Conservation (phyloP, 2,113 vertebrate species). For the Takifugu bimaculatus region DNA sequence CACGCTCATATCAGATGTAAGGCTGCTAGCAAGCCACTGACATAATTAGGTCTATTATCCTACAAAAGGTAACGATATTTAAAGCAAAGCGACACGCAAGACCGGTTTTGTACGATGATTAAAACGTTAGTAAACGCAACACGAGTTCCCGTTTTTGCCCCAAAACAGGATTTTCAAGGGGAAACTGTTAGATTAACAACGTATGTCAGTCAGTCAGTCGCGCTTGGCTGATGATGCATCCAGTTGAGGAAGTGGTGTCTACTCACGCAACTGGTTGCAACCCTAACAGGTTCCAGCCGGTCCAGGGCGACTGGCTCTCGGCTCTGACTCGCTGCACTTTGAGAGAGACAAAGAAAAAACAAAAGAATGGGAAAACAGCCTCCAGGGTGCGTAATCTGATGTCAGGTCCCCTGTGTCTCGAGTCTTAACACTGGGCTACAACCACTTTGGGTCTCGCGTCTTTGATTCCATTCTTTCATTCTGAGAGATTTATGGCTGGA, state of each 20-base stretch:
- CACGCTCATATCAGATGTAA: not conserved
- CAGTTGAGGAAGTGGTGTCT: slow-evolving; percentile 56
- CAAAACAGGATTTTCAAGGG: not conserved
- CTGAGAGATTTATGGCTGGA: too few relatives aligned
- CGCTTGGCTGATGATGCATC: slow-evolving; percentile 50
- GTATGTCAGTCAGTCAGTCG: slow-evolving; percentile 43
- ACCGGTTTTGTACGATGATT: not conserved
- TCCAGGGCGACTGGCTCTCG: slow-evolving; percentile 56
- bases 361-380: slow-evolving; percentile 3
- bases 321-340: slow-evolving; percentile 42
- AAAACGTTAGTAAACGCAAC: slow-evolving; percentile 1
- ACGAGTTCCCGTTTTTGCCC: slow-evolving; percentile 22
- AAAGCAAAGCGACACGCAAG: too few relatives aligned
- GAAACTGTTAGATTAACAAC: not conserved
- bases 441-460: not conserved
- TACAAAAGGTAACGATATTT: not conserved
- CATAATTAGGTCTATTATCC: not conserved
- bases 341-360: slow-evolving; percentile 3
- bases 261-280: slow-evolving; percentile 31
- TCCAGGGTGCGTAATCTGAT: slow-evolving; percentile 3
- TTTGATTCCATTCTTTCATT: too few relatives aligned
- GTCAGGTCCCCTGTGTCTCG: too few relatives aligned
- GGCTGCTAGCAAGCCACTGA: not conserved
- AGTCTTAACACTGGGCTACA: not conserved
- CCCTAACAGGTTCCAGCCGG: slow-evolving; percentile 71